Base-by-base conservation (phyloP, 2,113 vertebrate genomes). In the Ctenodactylus gundi region DNA sequence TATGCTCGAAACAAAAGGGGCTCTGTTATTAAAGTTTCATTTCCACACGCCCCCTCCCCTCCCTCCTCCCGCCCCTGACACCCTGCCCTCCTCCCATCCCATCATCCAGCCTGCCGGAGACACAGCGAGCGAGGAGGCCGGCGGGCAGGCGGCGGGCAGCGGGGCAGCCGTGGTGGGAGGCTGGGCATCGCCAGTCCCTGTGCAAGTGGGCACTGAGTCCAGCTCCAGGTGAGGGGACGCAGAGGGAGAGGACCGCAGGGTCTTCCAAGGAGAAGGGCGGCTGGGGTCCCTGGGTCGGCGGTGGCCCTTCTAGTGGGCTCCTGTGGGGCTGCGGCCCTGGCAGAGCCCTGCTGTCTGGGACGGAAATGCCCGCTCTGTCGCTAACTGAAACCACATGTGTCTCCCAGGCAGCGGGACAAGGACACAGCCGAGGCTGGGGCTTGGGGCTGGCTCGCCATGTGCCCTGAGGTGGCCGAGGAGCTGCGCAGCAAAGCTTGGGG, bases 21-120 rank as follows among this genome's bases (percentile, higher is more conserved):
- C 98, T 98, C 98, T 98, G 98, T 98, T 98, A 98, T 98, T 98
- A 98, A 98, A 98, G 98, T 98, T 98, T 97, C 98, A 97, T 98
- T 98, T 98, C 98, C 98, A 98, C 98, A 97, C 97, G 95, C 96
- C 96, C 96, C 96, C 98, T 98, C 97, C 97, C 97, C 98, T 98
- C 97, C 97, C 97, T 84, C 98, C 98, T 57, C 97, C 97, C 96
- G 97, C 97, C 97, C 96, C 83, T 91, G 73, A 98, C 98, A 93
- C 98, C 96, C 98, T 98, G 97, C 97, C 97, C 98, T 97, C 98
- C 94, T 94, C 95, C 34, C 93, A 53, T 95, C 88, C 88, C 60
- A 76, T 97, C 60, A 76, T 97, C 97, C 97, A 97, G 98, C 82
- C 94, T 96, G 94, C 98, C 96, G 20, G 95, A 98, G 95, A 95